A percentile compares a stretch with the other conserved stretches of the same genome.
Conservation (phyloP, 2,113 vertebrate genomes). For the Periophthalmus modestus region DNA sequence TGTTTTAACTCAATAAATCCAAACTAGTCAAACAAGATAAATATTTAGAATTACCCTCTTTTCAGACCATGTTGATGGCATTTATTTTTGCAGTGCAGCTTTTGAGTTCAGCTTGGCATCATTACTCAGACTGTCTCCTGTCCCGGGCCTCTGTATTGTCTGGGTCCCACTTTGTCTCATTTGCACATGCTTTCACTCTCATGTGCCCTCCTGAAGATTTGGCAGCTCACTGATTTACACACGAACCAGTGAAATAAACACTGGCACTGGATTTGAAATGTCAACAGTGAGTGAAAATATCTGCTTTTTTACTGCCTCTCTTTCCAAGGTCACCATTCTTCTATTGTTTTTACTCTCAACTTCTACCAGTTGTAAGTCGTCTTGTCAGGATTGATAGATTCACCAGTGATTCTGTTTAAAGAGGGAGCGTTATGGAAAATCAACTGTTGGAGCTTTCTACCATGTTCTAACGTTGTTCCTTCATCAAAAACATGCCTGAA, state of each 20-base stretch:
- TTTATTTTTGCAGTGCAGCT: slow-evolving; percentile 5
- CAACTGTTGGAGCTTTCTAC: too few relatives aligned
- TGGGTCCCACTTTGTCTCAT: slow-evolving; percentile 30
- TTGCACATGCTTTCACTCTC: slow-evolving; percentile 35
- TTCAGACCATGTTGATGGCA: neutral
- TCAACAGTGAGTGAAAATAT: slow-evolving; percentile 30
- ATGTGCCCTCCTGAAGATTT: slow-evolving; percentile 33
- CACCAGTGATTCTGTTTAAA: too few relatives aligned
- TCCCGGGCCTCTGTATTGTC: slow-evolving; percentile 36
- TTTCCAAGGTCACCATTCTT: slow-evolving; percentile 15
- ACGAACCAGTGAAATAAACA: slow-evolving; percentile 45
- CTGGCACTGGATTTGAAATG: slow-evolving; percentile 37
- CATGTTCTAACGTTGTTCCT: too few relatives aligned
- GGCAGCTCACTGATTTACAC: slow-evolving; percentile 38
- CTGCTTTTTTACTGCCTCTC: slow-evolving; percentile 10
- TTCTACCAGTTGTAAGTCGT: neutral
- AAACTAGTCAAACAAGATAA: neutral
- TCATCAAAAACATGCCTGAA: too few relatives aligned
- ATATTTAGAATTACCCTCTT: neutral
- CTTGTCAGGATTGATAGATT: neutral
- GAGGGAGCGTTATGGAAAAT: too few relatives aligned
- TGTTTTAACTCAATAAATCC: neutral
- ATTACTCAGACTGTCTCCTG: slow-evolving; percentile 28
- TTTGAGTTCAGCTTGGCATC: slow-evolving; percentile 52
- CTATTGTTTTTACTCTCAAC: neutral